These are phyloP conservation scores for Pyrgilauda ruficollis DNA, from an alignment of 2,113 vertebrate genomes.

Conservation along the genomic window DNA sequence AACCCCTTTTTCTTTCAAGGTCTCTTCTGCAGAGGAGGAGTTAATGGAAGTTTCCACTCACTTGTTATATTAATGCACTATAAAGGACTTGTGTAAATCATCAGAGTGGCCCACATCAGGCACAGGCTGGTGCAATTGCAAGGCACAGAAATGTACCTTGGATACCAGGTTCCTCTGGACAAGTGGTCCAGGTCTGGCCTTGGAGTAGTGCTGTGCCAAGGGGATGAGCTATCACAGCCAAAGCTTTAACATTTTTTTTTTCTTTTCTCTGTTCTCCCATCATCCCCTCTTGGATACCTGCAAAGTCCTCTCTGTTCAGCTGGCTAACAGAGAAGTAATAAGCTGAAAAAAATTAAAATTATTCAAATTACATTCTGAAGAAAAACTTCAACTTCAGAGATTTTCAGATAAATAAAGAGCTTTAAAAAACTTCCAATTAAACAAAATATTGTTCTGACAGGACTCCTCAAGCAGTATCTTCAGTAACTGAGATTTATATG, in stretches of 20 bases:
- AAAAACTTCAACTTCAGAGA: background rate
- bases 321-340: background rate
- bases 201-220: background rate
- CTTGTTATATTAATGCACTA: background rate
- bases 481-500: slow-evolving; percentile 4
- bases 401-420: background rate
- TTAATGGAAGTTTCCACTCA: background rate
- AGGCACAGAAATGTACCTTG: background rate
- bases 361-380: background rate
- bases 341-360: background rate
- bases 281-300: background rate
- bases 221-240: background rate
- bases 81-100: background rate
- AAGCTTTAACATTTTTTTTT: background rate
- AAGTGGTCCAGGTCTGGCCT: background rate
- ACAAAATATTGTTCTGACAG: slow-evolving; percentile 3
- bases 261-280: background rate
- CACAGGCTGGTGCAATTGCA: background rate
- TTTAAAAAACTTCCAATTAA: background rate
- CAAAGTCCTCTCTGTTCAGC: background rate
- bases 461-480: background rate
- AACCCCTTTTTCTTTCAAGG: background rate
- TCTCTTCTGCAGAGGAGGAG: background rate
- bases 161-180: background rate
- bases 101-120: background rate